These are phyloP conservation scores for Musca vetustissima DNA, from an alignment of 1,140 invertebrate species.

Conservation along the genomic window DNA sequence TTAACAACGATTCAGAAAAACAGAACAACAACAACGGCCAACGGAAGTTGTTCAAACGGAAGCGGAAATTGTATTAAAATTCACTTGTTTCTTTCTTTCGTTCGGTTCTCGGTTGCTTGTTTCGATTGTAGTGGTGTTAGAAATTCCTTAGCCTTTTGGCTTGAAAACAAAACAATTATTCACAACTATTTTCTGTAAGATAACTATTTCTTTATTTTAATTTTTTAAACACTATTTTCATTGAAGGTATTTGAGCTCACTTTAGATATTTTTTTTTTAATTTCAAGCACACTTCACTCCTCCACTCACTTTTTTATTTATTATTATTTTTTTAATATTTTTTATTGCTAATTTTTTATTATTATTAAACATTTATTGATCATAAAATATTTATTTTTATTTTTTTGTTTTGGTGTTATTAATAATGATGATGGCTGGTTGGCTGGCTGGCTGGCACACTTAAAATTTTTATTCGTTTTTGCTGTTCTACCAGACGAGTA, in stretches of 20 bases:
- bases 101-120: neutral
- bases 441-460: too few relatives aligned
- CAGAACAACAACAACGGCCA: slow-evolving; percentile 1
- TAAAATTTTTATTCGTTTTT: slow-evolving; percentile 6
- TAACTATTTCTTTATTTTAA: too few relatives aligned
- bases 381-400: slow-evolving; percentile 1
- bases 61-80: slow-evolving; percentile 29
- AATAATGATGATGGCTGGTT: neutral
- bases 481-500: slow-evolving; percentile 15
- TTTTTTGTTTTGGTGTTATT: neutral
- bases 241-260: too few relatives aligned
- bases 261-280: too few relatives aligned
- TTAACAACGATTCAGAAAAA: neutral
- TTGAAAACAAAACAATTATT: too few relatives aligned
- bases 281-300: too few relatives aligned
- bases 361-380: neutral
- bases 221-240: too few relatives aligned
- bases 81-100: slow-evolving; percentile 19
- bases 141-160: too few relatives aligned
- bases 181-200: too few relatives aligned
- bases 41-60: slow-evolving; percentile 17
- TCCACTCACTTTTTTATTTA: neutral
- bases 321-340: neutral
- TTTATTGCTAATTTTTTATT: neutral
- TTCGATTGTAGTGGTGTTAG: too few relatives aligned